These are phyloP conservation scores for Oncorhynchus kisutch DNA, from an alignment of 2,113 vertebrate species.

Conservation along the genomic window DNA sequence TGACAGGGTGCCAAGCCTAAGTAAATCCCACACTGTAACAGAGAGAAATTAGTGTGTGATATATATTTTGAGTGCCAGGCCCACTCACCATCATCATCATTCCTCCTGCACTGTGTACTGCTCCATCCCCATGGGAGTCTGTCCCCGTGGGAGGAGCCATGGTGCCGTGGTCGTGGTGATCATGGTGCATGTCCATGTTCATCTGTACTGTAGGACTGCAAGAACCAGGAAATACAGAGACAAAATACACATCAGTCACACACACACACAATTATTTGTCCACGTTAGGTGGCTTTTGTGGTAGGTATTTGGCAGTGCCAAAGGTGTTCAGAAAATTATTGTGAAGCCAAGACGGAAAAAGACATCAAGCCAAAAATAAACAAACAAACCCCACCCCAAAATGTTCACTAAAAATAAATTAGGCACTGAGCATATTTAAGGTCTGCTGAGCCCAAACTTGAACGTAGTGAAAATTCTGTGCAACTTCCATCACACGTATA, in stretches of 20 bases:
- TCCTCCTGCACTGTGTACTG: constrained; percentile 23
- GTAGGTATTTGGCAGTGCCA: neutral
- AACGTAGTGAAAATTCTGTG: too few relatives aligned
- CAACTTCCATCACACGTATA: too few relatives aligned
- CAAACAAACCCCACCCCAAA: too few relatives aligned
- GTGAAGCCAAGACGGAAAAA: too few relatives aligned
- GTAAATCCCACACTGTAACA: too few relatives aligned
- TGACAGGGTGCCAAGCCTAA: neutral
- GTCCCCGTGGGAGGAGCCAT: constrained; percentile 8
- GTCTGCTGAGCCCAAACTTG: too few relatives aligned
- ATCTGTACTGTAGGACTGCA: constrained; percentile 1
- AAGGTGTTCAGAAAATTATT: neutral
- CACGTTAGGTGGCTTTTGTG: neutral
- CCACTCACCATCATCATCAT: constrained; percentile 76
- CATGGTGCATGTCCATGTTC: constrained; percentile 21
- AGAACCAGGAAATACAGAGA: neutral
- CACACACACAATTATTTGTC: neutral
- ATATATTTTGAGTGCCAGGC: too few relatives aligned
- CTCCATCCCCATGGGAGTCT: neutral
- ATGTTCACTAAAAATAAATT: too few relatives aligned
- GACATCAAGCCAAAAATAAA: too few relatives aligned
- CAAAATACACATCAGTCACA: neutral
- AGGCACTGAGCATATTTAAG: too few relatives aligned
- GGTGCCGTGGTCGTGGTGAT: constrained; percentile 17
- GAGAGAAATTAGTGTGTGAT: too few relatives aligned